A percentile compares a stretch with the other conserved stretches of the same genome.
Evolutionary conservation across 2,113 vertebrate genomes (phyloP).

Genomic region (Lophura nycthemera): DNA sequence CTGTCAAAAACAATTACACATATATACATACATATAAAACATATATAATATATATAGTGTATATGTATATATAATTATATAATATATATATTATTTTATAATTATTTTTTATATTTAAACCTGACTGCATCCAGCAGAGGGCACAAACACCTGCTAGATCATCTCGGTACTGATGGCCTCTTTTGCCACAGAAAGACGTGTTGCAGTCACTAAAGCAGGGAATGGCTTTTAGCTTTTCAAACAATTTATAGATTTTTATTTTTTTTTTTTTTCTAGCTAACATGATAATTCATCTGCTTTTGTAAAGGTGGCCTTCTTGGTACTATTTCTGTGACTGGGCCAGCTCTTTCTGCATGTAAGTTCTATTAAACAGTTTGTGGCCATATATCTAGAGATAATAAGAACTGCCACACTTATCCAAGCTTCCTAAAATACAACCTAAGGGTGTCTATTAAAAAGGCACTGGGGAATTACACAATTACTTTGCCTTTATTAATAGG

Average conservation of each 20-base stretch:
- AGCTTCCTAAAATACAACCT: not conserved
- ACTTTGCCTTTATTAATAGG: not conserved
- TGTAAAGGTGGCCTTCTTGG: not conserved
- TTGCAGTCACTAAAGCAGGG: too few species aligned
- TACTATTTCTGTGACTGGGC: not conserved
- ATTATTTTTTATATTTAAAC: too few species aligned
- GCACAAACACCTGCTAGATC: not conserved
- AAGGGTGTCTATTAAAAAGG: not conserved
- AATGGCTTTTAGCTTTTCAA: not conserved
- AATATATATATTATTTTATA: too few species aligned
- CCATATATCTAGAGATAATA: not conserved
- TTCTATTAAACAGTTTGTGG: not conserved
- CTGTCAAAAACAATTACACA: not conserved
- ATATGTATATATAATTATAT: too few species aligned
- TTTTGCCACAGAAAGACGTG: not conserved
- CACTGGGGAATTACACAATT: not conserved
- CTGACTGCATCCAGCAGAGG: not conserved
- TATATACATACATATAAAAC: too few species aligned
- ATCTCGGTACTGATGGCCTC: not conserved
- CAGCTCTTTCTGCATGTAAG: not conserved
- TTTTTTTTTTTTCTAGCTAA: not conserved
- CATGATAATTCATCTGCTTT: fast-evolving
- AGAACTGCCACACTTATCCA: not conserved
- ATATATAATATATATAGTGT: too few species aligned
- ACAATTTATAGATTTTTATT: fast-evolving